Evolutionary conservation across 2,113 vertebrate genomes (phyloP).

Genomic region (Nycticorax nycticorax): DNA sequence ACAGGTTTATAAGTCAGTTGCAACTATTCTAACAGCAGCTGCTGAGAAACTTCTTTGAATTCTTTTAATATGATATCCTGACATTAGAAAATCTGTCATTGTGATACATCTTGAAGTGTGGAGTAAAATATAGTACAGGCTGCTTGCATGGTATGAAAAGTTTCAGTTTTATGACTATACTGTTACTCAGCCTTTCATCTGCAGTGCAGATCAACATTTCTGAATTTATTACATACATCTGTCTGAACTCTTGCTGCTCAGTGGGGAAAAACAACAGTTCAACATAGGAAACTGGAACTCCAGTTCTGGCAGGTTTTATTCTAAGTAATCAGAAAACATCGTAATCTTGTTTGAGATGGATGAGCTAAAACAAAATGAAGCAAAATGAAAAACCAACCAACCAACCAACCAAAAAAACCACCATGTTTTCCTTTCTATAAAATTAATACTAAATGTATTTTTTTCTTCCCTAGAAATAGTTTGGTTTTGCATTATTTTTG

Average conservation of each 20-base stretch:
- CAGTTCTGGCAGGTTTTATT: background rate
- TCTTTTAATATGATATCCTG: constrained; percentile 27
- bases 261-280: constrained; percentile 62
- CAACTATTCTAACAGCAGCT: constrained; percentile 25
- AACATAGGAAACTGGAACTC: constrained; percentile 23
- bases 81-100: constrained; percentile 34
- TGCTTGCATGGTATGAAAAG: constrained; percentile 17
- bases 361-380: background rate
- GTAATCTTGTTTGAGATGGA: background rate
- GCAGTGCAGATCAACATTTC: constrained; percentile 70
- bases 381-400: background rate
- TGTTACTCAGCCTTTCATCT: constrained; percentile 75
- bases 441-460: background rate
- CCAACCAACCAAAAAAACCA: background rate
- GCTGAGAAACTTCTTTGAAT: constrained; percentile 24
- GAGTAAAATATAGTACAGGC: constrained; percentile 11
- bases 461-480: background rate
- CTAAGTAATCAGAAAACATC: background rate
- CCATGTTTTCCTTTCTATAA: background rate
- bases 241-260: constrained; percentile 72
- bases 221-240: constrained; percentile 71
- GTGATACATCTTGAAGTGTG: constrained; percentile 41
- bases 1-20: constrained; percentile 19
- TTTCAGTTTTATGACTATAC: constrained; percentile 29
- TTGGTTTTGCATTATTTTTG: background rate